phyloP scores from a whole-genome alignment of 2,888 invertebrate species.

The Coenonympha glycerion region DNA sequence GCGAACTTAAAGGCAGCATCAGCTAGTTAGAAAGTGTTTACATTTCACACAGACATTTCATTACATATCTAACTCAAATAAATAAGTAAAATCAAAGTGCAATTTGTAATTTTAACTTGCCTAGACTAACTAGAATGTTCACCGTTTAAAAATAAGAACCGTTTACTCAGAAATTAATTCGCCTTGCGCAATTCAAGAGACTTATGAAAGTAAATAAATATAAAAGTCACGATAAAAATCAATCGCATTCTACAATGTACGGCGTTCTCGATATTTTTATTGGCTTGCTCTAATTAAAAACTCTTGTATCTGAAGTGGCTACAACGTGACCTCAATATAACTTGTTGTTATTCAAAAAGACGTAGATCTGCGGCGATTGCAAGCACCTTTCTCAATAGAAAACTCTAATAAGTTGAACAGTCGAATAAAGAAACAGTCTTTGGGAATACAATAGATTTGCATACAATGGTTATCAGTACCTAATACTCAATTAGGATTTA shows the following conservation, averaged over 20 bases:
- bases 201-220: background rate
- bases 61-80: no score
- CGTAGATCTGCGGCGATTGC: background rate
- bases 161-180: background rate
- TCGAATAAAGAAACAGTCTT: no score
- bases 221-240: background rate
- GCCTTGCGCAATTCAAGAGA: background rate
- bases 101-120: background rate
- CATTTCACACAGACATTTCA: no score
- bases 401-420: no score
- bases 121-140: background rate
- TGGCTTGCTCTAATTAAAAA: slow-evolving; percentile 6
- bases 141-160: background rate
- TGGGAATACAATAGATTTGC: no score
- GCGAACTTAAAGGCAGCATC: no score
- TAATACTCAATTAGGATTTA: no score
- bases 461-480: no score
- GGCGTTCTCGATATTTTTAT: slow-evolving; percentile 2
- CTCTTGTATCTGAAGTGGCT: slow-evolving; percentile 5
- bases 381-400: background rate
- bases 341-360: background rate
- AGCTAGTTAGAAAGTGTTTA: no score
- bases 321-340: slow-evolving; percentile 3
- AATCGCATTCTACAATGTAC: slow-evolving; percentile 4
- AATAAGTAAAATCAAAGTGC: no score